Percentiles rank a stretch among this genome's conserved stretches.
Evolutionary conservation across 2,797 vertebrate genomes (phyloP).

Genomic region (Phyllotis vaccarum): DNA sequence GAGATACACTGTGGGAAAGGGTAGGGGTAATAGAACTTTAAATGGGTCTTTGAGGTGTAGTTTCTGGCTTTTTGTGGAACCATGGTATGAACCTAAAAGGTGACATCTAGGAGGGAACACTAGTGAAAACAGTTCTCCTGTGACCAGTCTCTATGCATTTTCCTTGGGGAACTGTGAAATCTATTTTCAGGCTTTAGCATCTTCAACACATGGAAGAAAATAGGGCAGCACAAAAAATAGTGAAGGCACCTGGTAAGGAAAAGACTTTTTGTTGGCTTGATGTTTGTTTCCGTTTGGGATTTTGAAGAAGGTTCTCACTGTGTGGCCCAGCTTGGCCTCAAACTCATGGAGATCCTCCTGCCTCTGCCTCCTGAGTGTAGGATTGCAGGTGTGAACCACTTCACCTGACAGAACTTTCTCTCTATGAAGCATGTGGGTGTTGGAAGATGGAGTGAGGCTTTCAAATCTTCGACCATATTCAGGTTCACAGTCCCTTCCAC

Average conservation of each 20-base stretch:
- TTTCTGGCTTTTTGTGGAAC: neutral
- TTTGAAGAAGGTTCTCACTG: neutral
- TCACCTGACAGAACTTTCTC: neutral
- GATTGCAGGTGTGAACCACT: neutral
- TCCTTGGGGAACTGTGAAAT: neutral
- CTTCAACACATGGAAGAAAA: constrained; percentile 13
- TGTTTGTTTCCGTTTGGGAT: neutral
- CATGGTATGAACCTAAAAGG: neutral
- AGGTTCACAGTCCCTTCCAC: neutral
- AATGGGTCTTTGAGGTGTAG: neutral
- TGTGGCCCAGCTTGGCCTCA: neutral
- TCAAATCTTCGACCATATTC: constrained; percentile 38
- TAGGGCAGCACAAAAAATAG: constrained; percentile 31
- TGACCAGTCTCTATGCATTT: neutral
- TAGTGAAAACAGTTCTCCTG: neutral
- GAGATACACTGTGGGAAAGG: neutral
- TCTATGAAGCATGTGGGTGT: constrained; percentile 3
- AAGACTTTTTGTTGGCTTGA: neutral
- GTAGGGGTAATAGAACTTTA: neutral
- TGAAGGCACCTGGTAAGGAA: neutral
- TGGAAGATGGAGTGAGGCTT: neutral
- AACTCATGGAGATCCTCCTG: neutral
- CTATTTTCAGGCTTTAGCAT: neutral
- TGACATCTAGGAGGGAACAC: neutral
- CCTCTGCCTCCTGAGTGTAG: neutral